phyloP scores from a whole-genome alignment of 2,888 invertebrate genomes.

The Agrochola lychnidis region DNA sequence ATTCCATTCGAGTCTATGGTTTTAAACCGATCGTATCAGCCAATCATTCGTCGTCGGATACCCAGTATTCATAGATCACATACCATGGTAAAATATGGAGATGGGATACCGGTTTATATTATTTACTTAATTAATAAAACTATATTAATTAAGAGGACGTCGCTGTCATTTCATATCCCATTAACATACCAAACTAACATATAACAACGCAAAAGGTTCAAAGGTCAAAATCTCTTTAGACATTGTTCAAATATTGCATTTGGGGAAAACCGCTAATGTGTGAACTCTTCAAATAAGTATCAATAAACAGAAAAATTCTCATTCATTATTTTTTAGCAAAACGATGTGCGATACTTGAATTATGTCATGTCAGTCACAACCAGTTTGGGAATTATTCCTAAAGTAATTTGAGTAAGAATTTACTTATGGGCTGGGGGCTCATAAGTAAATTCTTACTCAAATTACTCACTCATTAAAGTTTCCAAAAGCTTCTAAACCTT shows the following conservation, averaged over 20 bases:
- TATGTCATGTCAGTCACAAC: not conserved
- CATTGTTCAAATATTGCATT: conserved; percentile 12
- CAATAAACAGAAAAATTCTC: not conserved
- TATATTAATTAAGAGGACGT: conserved; percentile 41
- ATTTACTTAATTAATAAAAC: conserved; percentile 50
- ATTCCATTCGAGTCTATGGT: conserved; percentile 67
- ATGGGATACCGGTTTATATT: conserved; percentile 62
- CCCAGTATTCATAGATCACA: conserved; percentile 65
- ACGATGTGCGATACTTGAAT: conserved; percentile 2
- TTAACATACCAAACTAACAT: conserved; percentile 29
- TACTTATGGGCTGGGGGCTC: not conserved
- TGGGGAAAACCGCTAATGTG: conserved; percentile 13
- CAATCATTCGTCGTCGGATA: conserved; percentile 27
- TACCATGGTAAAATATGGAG: conserved; percentile 48
- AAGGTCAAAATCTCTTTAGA: not conserved
- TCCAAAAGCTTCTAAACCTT: conserved; percentile 3
- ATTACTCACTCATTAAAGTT: conserved; percentile 17
- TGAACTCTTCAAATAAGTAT: not conserved
- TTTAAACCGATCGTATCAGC: conserved; percentile 55
- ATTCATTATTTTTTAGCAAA: conserved; percentile 2
- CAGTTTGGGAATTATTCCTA: not conserved
- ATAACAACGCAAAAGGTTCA: conserved; percentile 19
- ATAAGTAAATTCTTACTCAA: no score
- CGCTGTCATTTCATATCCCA: conserved; percentile 23
- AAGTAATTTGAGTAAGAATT: conserved; percentile 17